Conservation (phyloP, 2,797 vertebrate species). For the Chaetodon trifasciatus region DNA sequence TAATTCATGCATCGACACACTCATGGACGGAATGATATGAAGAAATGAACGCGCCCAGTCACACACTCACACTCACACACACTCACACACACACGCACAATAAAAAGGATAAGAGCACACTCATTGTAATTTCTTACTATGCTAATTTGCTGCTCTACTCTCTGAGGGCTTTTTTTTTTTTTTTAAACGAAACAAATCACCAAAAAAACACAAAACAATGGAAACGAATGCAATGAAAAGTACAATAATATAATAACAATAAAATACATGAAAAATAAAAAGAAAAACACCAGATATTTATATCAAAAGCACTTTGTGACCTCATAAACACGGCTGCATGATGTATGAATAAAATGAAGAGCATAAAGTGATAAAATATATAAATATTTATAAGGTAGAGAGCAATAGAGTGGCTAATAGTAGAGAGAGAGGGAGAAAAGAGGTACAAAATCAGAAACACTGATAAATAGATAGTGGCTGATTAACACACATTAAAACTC, state of each 20-base stretch:
- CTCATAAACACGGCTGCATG: slow-evolving; percentile 47
- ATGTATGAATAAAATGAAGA: slow-evolving; percentile 31
- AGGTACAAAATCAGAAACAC: not conserved
- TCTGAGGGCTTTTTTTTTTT: slow-evolving; percentile 34
- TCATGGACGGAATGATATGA: slow-evolving; percentile 54
- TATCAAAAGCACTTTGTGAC: slow-evolving; percentile 81
- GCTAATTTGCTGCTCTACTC: slow-evolving; percentile 41
- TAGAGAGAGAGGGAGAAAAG: not conserved
- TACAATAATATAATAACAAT: slow-evolving; percentile 21
- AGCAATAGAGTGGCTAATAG: slow-evolving; percentile 6
- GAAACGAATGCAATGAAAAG: slow-evolving; percentile 37
- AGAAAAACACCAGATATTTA: slow-evolving; percentile 38
- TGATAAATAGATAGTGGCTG: slow-evolving; percentile 31
- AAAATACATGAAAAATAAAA: slow-evolving; percentile 39
- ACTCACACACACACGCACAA: not conserved
- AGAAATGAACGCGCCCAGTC: slow-evolving; percentile 17
- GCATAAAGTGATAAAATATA: slow-evolving; percentile 33
- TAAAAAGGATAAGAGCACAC: slow-evolving; percentile 47
- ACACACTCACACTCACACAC: slow-evolving; percentile 6
- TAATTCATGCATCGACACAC: slow-evolving; percentile 78
- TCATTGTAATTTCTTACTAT: slow-evolving; percentile 15
- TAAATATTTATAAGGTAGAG: slow-evolving; percentile 29
- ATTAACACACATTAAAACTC: not conserved
- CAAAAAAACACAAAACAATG: slow-evolving; percentile 55
- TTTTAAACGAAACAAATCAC: slow-evolving; percentile 46